Base-by-base conservation (phyloP, 2,113 vertebrate species). In the Crypturellus undulatus region DNA sequence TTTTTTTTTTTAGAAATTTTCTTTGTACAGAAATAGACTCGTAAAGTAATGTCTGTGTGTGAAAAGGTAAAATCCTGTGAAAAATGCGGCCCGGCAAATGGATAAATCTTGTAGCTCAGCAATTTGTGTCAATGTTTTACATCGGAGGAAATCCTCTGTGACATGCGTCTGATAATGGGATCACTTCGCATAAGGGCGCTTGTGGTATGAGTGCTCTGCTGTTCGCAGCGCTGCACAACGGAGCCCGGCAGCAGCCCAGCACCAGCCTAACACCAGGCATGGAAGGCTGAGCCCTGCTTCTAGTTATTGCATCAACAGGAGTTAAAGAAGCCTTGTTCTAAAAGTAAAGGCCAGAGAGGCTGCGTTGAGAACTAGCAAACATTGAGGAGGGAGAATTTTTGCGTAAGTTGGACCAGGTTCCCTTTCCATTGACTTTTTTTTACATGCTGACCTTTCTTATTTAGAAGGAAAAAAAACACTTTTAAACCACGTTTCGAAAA, bases 391-490 rank as follows among this genome's bases (percentile, higher is more conserved):
- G 85, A 96, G 85, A 73, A 65, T 96, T 94, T 97, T 94, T 94
- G 90, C 92, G 13, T 94, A 94, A 95, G 36, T 92, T 96, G 96
- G 95, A 96, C 65, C 69, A 81, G 83, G 79, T 95, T 94, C 79
- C 70, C 18, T 94, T 97, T 96, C 93, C 93, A 94, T 56, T 96
- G 87, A 92, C 92, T 70, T 96, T 97, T 97, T 72, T 96, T 89
- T 94, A 92, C 79, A 84, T 72, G 86, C 79, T 81, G 72, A 95
- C 76, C 94, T 88, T 95, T 92, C 84, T 93, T 91, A 78, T 94
- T 94, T 90, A 96, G 69, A 94, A 94, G 21, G 49, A 56, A 17
- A 56, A 95, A 96, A 71, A 58, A 79, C 72, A 91, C 79, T 64
- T 24, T 63, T 91, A 96, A 95, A 96, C 78, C 14, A 0, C 88